These are phyloP conservation scores for Rhagologus leucostigma DNA, from an alignment of 2,113 vertebrate genomes.

Conservation along the genomic window DNA sequence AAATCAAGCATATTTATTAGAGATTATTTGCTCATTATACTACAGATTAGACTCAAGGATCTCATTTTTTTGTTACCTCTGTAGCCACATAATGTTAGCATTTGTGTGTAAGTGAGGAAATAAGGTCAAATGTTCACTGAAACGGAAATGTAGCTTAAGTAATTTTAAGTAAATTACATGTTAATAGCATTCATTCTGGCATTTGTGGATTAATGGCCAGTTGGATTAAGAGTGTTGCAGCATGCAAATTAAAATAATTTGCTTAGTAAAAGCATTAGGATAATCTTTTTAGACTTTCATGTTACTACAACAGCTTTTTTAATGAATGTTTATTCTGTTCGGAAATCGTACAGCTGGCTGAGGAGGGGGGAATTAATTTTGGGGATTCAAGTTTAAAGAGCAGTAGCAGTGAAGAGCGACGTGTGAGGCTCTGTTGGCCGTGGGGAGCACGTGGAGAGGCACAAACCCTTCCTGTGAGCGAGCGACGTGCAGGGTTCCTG, in stretches of 20 bases:
- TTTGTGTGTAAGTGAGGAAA: not conserved
- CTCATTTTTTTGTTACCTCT: not conserved
- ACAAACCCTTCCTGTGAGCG: not conserved
- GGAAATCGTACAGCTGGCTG: not conserved
- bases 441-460: not conserved
- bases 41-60: not conserved
- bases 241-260: not conserved
- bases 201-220: not conserved
- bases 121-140: not conserved
- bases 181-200: not conserved
- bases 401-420: not conserved
- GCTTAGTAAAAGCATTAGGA: not conserved
- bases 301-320: not conserved
- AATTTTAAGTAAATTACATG: not conserved
- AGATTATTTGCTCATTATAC: not conserved
- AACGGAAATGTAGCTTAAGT: not conserved
- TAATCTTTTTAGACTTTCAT: not conserved
- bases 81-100: not conserved
- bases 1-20: not conserved
- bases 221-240: not conserved
- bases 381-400: not conserved
- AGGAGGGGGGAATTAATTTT: not conserved
- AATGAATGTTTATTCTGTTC: not conserved
- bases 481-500: not conserved
- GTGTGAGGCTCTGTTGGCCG: not conserved